Percentiles rank a stretch among this genome's conserved stretches.
phyloP scores from a whole-genome alignment of 2,888 invertebrate genomes.

The Magallana nippona region DNA sequence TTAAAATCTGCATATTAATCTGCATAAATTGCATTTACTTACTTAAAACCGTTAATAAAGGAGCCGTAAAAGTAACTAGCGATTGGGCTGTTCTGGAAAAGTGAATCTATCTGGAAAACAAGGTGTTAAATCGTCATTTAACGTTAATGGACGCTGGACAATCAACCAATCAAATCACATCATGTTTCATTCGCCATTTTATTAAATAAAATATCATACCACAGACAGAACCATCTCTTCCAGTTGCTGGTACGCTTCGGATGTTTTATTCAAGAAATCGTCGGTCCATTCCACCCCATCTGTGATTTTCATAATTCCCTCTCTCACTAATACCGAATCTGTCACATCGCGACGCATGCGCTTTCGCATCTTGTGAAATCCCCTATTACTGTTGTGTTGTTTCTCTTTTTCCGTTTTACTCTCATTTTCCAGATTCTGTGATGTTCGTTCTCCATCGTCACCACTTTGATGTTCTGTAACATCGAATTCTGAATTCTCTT shows the following conservation, averaged over 20 bases:
- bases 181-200: too few species aligned
- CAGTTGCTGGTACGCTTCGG: constrained; percentile 50
- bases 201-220: constrained; percentile 44
- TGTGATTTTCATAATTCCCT: constrained; percentile 51
- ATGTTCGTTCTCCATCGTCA: neutral
- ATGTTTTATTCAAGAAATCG: constrained; percentile 52
- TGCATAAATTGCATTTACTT: neutral
- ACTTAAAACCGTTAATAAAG: neutral
- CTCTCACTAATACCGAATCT: neutral
- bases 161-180: too few species aligned
- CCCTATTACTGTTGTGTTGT: neutral
- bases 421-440: neutral
- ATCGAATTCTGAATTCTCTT: neutral
- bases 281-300: constrained; percentile 56
- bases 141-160: too few species aligned
- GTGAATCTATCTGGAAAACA: neutral
- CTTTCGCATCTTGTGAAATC: neutral
- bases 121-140: neutral
- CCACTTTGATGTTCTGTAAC: neutral
- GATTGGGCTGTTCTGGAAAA: constrained; percentile 5
- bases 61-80: constrained; percentile 19
- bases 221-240: constrained; percentile 49
- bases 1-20: neutral
- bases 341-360: neutral
- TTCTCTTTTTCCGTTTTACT: neutral